Conservation (phyloP, 2,113 vertebrate genomes). For the Crocuta crocuta region DNA sequence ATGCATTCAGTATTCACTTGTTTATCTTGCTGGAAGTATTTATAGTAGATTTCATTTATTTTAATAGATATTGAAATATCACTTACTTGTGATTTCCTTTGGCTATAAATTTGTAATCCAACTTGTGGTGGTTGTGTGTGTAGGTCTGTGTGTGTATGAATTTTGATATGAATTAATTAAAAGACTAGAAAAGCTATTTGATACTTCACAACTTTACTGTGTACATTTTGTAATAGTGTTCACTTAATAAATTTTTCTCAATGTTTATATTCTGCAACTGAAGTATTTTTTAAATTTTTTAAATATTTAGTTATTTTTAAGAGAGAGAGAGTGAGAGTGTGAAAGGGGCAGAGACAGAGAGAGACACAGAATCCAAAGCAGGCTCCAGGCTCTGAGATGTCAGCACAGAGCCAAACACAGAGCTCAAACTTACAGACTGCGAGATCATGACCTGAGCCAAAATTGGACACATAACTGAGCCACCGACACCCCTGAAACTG, state of each 20-base stretch:
- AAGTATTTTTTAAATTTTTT: background rate
- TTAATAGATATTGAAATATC: conserved; percentile 76
- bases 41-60: conserved; percentile 75
- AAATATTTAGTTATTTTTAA: too few relatives aligned
- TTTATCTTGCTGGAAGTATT: conserved; percentile 74
- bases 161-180: conserved; percentile 82
- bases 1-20: conserved; percentile 62
- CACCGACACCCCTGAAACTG: background rate
- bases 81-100: conserved; percentile 55
- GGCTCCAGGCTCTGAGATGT: too few relatives aligned
- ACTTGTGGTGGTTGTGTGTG: conserved; percentile 74
- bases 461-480: too few relatives aligned
- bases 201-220: conserved; percentile 78
- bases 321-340: too few relatives aligned
- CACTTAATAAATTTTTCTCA: conserved; percentile 77
- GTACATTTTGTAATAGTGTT: conserved; percentile 41
- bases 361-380: too few relatives aligned
- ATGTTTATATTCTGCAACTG: conserved; percentile 42
- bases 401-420: too few relatives aligned
- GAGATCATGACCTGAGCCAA: too few relatives aligned
- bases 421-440: too few relatives aligned
- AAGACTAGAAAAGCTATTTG: conserved; percentile 62
- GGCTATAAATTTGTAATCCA: conserved; percentile 74
- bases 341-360: too few relatives aligned
- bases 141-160: background rate